Evolutionary conservation across 2,888 invertebrate genomes (phyloP), one percentile per base, ranked within the genome.

Genomic region (Steinernema hermaphroditum): DNA sequence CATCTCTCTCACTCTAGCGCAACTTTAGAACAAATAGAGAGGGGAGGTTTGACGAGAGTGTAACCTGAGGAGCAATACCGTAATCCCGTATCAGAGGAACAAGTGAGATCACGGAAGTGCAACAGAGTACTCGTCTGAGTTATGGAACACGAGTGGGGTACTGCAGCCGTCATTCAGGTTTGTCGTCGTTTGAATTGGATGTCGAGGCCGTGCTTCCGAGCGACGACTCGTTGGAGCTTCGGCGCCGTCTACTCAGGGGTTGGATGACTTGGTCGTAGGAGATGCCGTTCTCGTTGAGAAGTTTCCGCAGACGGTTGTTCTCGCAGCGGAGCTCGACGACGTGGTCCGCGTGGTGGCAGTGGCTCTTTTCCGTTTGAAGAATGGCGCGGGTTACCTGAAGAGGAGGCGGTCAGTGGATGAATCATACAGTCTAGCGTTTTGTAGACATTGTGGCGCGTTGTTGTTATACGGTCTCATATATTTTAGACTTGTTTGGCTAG

Each of bases 351-450:
- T 74, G 71, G 70, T 75, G 72, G 1, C 75, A 72, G 16, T 74
- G 70, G 9, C 75, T 73, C 27, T 74, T 44, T 62, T 78, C 76
- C 2, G 77, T 75, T 50, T 77, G 78, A 57, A 80, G 72, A 9
- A 80, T 73, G 54, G 76, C 77, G 68, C 74, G 71, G 24, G 75
- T 76, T n/a, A 80, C 72, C 80, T 80, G 77, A 73, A 80, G n/a
- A n/a, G n/a, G n/a, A n/a, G n/a, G n/a, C n/a, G n/a, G n/a, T n/a
- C n/a, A n/a, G n/a, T n/a, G n/a, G n/a, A n/a, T n/a, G n/a, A n/a
- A n/a, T n/a, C n/a, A n/a, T n/a, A n/a, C n/a, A n/a, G n/a, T n/a
- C n/a, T n/a, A n/a, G n/a, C n/a, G n/a, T n/a, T n/a, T n/a, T n/a
- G n/a, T n/a, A n/a, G n/a, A n/a, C n/a, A n/a, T n/a, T n/a, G n/a